phyloP scores from a whole-genome alignment of 2,113 vertebrate species.

The Rhadina sibilatrix region DNA sequence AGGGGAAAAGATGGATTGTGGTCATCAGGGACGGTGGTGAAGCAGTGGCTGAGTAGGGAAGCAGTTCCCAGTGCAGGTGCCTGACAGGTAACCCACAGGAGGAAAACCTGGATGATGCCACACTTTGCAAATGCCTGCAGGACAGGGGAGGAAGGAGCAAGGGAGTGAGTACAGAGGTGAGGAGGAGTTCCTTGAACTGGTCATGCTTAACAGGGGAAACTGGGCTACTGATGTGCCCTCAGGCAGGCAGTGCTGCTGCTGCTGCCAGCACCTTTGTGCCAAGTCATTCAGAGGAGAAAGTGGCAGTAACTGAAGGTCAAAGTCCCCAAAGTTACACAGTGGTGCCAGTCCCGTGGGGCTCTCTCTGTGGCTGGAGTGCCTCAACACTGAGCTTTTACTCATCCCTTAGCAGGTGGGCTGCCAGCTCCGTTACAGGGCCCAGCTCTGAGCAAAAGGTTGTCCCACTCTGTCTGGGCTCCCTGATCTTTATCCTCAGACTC shows the following conservation, averaged over 20 bases:
- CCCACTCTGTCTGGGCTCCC: background rate
- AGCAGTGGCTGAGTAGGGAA: background rate
- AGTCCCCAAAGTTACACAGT: background rate
- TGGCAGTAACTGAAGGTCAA: background rate
- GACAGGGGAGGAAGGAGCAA: background rate
- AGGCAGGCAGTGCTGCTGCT: background rate
- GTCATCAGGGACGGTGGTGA: background rate
- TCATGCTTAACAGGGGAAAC: background rate
- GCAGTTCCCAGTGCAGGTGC: background rate
- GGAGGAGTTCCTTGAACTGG: background rate
- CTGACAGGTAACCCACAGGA: background rate
- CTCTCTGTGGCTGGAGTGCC: background rate
- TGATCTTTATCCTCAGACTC: constrained; percentile 48
- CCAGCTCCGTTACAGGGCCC: background rate
- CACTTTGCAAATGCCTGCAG: accelerated
- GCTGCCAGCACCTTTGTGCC: background rate
- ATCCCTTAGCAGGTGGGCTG: background rate
- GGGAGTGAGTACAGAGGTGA: background rate
- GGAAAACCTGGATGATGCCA: background rate
- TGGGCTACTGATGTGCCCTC: background rate
- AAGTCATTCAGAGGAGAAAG: background rate
- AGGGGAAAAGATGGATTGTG: background rate
- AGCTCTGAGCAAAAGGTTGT: background rate
- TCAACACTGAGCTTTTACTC: background rate
- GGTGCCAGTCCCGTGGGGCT: background rate